phyloP scores from a whole-genome alignment of 2,888 invertebrate species.

The Halictus quadricinctus region DNA sequence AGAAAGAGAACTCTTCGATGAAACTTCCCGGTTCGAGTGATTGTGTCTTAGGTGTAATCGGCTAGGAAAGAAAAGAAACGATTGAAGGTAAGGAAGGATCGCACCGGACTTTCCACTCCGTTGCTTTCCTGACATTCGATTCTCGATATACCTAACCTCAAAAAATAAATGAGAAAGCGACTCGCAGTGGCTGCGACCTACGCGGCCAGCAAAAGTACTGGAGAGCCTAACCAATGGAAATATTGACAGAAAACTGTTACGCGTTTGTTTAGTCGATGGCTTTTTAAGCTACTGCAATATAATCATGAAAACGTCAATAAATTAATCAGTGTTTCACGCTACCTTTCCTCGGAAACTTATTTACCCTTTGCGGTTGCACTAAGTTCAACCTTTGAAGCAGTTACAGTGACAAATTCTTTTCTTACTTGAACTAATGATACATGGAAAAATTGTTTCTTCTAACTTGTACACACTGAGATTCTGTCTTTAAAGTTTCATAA shows the following conservation, averaged over 20 bases:
- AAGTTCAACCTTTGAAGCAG: no score
- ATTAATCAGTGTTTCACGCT: no score
- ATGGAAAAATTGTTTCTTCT: background rate
- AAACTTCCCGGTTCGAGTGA: constrained; percentile 33
- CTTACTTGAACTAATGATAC: background rate
- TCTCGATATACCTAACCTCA: constrained; percentile 38
- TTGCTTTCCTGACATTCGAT: constrained; percentile 42
- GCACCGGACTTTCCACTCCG: constrained; percentile 43
- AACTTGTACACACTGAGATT: no score
- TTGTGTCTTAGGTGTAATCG: constrained; percentile 48
- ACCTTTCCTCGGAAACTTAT: no score
- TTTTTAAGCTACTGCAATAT: constrained; percentile 47
- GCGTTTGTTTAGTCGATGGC: constrained; percentile 65
- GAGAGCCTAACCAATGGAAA: constrained; percentile 11
- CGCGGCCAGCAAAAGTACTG: constrained; percentile 13
- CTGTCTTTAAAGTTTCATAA: no score
- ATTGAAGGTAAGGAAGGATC: constrained; percentile 49
- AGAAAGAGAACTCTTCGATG: constrained; percentile 22
- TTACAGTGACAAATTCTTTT: background rate
- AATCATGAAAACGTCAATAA: background rate
- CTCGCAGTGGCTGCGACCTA: constrained; percentile 44
- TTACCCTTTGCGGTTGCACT: no score
- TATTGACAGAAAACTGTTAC: constrained; percentile 51
- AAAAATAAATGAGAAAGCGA: constrained; percentile 60
- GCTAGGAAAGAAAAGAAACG: constrained; percentile 27